Evolutionary conservation across 2,888 invertebrate species (phyloP).

Genomic region (Piscicola geometra): DNA sequence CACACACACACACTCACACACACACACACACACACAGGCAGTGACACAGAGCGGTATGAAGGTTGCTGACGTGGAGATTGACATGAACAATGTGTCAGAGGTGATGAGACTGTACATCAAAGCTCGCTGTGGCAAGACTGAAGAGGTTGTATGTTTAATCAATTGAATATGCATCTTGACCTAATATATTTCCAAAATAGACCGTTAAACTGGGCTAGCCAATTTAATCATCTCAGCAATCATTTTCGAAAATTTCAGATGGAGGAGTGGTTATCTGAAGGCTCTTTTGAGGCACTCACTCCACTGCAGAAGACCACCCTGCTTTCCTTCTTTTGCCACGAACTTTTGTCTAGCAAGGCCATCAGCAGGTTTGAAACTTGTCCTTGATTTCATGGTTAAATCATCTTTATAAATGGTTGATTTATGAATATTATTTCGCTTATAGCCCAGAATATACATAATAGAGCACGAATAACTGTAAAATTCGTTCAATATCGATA

Average conservation of each 20-base stretch:
- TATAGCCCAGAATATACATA: too few species aligned
- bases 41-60: slow-evolving; percentile 86
- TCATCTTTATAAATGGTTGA: too few species aligned
- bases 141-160: slow-evolving; percentile 50
- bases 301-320: slow-evolving; percentile 82
- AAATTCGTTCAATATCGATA: too few species aligned
- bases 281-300: slow-evolving; percentile 78
- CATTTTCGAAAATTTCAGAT: slow-evolving; percentile 45
- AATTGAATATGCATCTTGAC: too few species aligned
- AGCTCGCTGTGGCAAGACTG: slow-evolving; percentile 62
- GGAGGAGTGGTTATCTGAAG: slow-evolving; percentile 66
- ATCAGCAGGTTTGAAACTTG: slow-evolving; percentile 68
- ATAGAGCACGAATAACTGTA: too few species aligned
- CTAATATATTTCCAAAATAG: not conserved
- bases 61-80: slow-evolving; percentile 74
- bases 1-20: not conserved
- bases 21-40: slow-evolving; percentile 58
- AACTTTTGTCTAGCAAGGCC: slow-evolving; percentile 84
- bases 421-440: too few species aligned
- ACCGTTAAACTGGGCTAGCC: not conserved
- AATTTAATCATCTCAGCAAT: not conserved
- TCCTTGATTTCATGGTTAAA: too few species aligned
- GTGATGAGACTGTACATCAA: slow-evolving; percentile 84
- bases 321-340: slow-evolving; percentile 85
- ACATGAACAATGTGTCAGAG: slow-evolving; percentile 83